Evolutionary conservation across 1,140 invertebrate species (phyloP).

Genomic region (Oryctes rhinoceros): DNA sequence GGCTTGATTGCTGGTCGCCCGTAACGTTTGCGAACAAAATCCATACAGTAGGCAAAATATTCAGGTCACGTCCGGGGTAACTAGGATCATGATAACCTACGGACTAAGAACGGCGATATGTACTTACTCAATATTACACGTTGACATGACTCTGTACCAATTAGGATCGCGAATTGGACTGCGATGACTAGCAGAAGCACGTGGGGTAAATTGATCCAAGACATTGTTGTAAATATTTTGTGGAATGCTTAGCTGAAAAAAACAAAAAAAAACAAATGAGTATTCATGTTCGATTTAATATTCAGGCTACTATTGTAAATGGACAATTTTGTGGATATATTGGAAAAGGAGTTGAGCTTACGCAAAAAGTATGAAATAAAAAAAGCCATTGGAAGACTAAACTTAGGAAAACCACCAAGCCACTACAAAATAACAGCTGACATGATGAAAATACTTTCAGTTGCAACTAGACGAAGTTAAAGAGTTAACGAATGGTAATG

Average conservation of each 20-base stretch:
- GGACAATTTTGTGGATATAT: no score
- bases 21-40: background rate
- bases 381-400: no score
- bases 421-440: no score
- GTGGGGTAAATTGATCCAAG: background rate
- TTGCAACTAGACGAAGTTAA: no score
- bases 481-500: no score
- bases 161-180: background rate
- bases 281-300: no score
- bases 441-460: no score
- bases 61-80: constrained; percentile 13
- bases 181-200: background rate
- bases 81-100: background rate
- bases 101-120: background rate
- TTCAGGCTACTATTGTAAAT: no score
- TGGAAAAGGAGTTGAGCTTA: no score
- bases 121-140: constrained; percentile 33
- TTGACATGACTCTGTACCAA: constrained; percentile 28
- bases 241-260: background rate
- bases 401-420: no score
- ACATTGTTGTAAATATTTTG: background rate
- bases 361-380: no score
- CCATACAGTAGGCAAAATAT: background rate
- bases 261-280: background rate
- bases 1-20: background rate